These are phyloP conservation scores for Cephus cinctus DNA, from an alignment of 1,140 invertebrate genomes.

Conservation along the genomic window DNA sequence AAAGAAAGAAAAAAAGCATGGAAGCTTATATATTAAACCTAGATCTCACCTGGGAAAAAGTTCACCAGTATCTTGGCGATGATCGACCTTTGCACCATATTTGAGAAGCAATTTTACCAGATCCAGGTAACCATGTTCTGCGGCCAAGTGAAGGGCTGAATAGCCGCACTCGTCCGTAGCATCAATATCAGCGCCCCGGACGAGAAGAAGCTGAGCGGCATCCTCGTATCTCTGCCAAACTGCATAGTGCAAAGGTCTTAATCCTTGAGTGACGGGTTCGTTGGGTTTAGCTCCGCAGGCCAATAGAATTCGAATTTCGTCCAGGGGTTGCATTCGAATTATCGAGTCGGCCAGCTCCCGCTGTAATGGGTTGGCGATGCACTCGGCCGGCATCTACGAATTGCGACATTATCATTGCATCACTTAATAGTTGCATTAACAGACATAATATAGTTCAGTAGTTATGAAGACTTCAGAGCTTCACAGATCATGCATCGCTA, in stretches of 20 bases:
- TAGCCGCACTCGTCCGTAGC: conserved; percentile 87
- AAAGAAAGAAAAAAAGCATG: too few species aligned
- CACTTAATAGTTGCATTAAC: too few species aligned
- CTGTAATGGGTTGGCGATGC: conserved; percentile 75
- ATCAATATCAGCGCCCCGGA: conserved; percentile 79
- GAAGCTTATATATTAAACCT: too few species aligned
- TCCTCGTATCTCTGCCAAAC: conserved; percentile 83
- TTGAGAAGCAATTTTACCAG: conserved; percentile 74
- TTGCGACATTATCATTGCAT: conserved; percentile 65
- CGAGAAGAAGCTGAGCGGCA: conserved; percentile 74
- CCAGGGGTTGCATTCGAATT: conserved; percentile 80
- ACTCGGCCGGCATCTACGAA: conserved; percentile 70
- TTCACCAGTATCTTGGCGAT: conserved; percentile 68
- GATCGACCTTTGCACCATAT: conserved; percentile 78
- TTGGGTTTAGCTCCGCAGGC: conserved; percentile 83
- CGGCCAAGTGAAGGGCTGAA: conserved; percentile 82
- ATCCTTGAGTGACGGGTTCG: conserved; percentile 74
- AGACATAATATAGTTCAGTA: too few species aligned
- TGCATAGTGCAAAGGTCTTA: conserved; percentile 89
- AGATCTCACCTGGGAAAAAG: conserved; percentile 61
- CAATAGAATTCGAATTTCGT: conserved; percentile 82
- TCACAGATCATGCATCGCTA: too few species aligned
- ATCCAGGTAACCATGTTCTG: conserved; percentile 79
- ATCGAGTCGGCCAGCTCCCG: conserved; percentile 87
- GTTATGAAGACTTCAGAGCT: too few species aligned